Evolutionary conservation across 1,140 invertebrate species (phyloP).

Genomic region (Neodiprion lecontei): DNA sequence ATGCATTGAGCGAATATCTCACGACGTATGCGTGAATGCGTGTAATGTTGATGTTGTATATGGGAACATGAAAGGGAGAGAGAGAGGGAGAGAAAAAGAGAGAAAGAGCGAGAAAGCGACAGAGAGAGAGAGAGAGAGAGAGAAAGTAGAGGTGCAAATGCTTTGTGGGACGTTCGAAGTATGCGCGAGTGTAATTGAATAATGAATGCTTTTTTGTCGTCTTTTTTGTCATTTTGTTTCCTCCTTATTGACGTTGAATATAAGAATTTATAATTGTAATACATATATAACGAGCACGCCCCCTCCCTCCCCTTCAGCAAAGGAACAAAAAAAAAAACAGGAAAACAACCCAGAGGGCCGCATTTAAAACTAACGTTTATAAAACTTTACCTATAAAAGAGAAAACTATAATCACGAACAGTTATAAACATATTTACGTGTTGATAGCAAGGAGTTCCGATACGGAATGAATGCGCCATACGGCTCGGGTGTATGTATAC

Average conservation of each 20-base stretch:
- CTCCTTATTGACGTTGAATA: background rate
- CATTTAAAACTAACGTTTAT: conserved; percentile 50
- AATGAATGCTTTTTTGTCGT: background rate
- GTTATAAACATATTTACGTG: conserved; percentile 27
- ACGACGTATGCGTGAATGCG: conserved; percentile 33
- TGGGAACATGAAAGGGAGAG: conserved; percentile 17
- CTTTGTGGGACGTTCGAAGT: background rate
- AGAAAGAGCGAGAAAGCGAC: background rate
- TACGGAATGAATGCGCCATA: conserved; percentile 1
- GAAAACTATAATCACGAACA: conserved; percentile 29
- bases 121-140: conserved; percentile 30
- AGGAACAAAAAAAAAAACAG: background rate
- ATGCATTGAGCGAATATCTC: conserved; percentile 37
- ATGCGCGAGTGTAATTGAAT: background rate
- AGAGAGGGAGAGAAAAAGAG: background rate
- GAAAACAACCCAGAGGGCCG: conserved; percentile 23
- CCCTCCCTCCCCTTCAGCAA: background rate
- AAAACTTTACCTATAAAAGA: conserved; percentile 38
- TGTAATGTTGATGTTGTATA: conserved; percentile 30
- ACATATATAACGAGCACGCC: conserved; percentile 47
- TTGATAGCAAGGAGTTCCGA: conserved; percentile 33
- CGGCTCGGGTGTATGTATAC: background rate
- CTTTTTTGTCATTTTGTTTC: background rate
- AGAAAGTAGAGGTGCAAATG: conserved; percentile 20
- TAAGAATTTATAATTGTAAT: background rate